Conservation (phyloP, 2,888 invertebrate species). For the Linnaemya vulpina region DNA sequence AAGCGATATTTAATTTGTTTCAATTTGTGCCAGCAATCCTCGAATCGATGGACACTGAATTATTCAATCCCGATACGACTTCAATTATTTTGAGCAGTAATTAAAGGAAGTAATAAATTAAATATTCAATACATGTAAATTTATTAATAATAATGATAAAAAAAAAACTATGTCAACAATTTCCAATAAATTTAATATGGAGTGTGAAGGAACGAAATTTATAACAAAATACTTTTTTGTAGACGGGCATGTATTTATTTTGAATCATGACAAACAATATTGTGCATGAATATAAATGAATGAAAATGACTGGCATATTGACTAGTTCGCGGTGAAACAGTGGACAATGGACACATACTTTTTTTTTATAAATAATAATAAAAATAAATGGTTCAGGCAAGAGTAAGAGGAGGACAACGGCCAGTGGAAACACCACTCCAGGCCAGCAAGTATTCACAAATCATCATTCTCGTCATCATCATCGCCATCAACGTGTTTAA, state of each 20-base stretch:
- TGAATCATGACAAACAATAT: slow-evolving; percentile 62
- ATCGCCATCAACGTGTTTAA: slow-evolving; percentile 56
- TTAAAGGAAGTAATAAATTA: slow-evolving; percentile 45
- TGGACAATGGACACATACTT: slow-evolving; percentile 28
- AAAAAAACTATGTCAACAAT: slow-evolving; percentile 58
- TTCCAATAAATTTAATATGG: slow-evolving; percentile 50
- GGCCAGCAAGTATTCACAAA: slow-evolving; percentile 71
- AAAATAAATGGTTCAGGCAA: slow-evolving; percentile 22
- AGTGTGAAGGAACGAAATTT: slow-evolving; percentile 37
- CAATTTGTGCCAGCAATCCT: not conserved
- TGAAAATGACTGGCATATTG: slow-evolving; percentile 61
- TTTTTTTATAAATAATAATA: slow-evolving; percentile 1
- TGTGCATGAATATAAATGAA: slow-evolving; percentile 37
- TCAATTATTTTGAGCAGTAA: slow-evolving; percentile 3
- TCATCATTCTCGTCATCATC: slow-evolving; percentile 68
- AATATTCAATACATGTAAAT: slow-evolving; percentile 32
- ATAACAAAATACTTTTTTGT: slow-evolving; percentile 15
- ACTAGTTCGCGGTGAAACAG: slow-evolving; percentile 46
- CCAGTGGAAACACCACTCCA: slow-evolving; percentile 45
- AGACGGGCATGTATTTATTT: slow-evolving; percentile 58
- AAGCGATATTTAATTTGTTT: not conserved
- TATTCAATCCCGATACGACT: not conserved
- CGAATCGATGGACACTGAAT: not conserved
- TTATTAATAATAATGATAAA: not conserved
- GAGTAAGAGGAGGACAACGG: slow-evolving; percentile 43